Percentiles rank a stretch among this genome's conserved stretches.
phyloP scores from a whole-genome alignment of 2,888 invertebrate genomes.

The Ochropacha duplaris region DNA sequence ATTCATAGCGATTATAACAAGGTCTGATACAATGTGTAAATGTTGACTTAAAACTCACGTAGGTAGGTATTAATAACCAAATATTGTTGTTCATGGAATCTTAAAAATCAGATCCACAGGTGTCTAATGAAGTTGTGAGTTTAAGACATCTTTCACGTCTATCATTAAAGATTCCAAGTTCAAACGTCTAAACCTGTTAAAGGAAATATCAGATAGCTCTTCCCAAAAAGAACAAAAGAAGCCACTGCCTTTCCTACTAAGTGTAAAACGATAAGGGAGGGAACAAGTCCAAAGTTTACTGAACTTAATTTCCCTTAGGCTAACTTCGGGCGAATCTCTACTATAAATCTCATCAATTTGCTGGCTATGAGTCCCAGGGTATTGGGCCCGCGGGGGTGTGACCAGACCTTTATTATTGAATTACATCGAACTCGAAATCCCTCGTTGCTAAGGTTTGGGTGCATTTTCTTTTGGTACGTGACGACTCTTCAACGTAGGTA shows the following conservation, averaged over 20 bases:
- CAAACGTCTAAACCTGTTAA: background rate
- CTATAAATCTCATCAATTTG: slow-evolving; percentile 76
- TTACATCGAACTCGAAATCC: slow-evolving; percentile 51
- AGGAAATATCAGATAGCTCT: background rate
- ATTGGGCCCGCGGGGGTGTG: slow-evolving; percentile 50
- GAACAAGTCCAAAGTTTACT: slow-evolving; percentile 62
- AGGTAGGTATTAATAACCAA: no score
- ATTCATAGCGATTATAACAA: no score
- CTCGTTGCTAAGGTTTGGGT: slow-evolving; percentile 18
- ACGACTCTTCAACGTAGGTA: slow-evolving; percentile 34
- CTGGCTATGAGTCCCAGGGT: slow-evolving; percentile 51
- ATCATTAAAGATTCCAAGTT: background rate
- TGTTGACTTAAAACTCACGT: no score
- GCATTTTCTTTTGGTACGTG: slow-evolving; percentile 41
- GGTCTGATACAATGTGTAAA: no score
- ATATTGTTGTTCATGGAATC: no score
- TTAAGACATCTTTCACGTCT: no score
- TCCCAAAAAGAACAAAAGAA: slow-evolving; percentile 19
- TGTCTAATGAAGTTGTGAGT: no score
- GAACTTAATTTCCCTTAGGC: slow-evolving; percentile 74
- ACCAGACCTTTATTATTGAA: slow-evolving; percentile 64
- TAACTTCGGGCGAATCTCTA: slow-evolving; percentile 68
- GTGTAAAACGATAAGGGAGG: slow-evolving; percentile 54
- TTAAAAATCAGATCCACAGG: no score
- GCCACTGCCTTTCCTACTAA: slow-evolving; percentile 24